Evolutionary conservation across 1,140 invertebrate genomes (phyloP).

Genomic region (Scaptomyza pallida): DNA sequence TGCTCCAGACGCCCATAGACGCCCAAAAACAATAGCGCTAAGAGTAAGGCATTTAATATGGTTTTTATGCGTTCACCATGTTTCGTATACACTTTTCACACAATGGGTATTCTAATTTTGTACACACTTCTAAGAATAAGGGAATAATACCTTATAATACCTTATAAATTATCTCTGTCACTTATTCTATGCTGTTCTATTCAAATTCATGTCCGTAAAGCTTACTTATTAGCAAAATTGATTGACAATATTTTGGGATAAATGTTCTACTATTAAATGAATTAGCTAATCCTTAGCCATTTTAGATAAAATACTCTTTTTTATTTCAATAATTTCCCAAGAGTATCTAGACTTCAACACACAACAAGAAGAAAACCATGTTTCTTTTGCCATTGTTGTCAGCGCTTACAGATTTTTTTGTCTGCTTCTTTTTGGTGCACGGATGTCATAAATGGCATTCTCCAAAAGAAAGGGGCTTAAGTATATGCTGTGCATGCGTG

Average conservation of each 20-base stretch:
- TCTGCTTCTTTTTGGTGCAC: slow-evolving; percentile 46
- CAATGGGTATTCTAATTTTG: background rate
- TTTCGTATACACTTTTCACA: slow-evolving; percentile 2
- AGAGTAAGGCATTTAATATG: slow-evolving; percentile 75
- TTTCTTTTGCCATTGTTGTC: slow-evolving; percentile 1
- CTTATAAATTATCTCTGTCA: background rate
- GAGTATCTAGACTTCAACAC: background rate
- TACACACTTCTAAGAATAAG: background rate
- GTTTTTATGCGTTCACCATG: slow-evolving; percentile 70
- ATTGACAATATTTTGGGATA: no score
- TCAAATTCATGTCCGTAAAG: no score
- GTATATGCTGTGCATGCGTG: slow-evolving; percentile 32
- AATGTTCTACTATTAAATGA: no score
- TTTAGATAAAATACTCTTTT: no score
- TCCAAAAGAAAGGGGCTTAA: slow-evolving; percentile 46
- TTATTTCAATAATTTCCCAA: background rate
- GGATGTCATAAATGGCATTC: slow-evolving; percentile 81
- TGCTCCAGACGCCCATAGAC: slow-evolving; percentile 13
- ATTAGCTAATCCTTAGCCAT: no score
- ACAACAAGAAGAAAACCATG: background rate
- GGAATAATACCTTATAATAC: no score
- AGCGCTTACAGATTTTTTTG: slow-evolving; percentile 10
- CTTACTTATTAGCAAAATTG: no score
- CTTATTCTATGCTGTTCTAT: no score
- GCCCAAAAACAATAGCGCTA: slow-evolving; percentile 52